Evolutionary conservation across 2,113 vertebrate genomes (phyloP).

Genomic region (Aythya baeri): DNA sequence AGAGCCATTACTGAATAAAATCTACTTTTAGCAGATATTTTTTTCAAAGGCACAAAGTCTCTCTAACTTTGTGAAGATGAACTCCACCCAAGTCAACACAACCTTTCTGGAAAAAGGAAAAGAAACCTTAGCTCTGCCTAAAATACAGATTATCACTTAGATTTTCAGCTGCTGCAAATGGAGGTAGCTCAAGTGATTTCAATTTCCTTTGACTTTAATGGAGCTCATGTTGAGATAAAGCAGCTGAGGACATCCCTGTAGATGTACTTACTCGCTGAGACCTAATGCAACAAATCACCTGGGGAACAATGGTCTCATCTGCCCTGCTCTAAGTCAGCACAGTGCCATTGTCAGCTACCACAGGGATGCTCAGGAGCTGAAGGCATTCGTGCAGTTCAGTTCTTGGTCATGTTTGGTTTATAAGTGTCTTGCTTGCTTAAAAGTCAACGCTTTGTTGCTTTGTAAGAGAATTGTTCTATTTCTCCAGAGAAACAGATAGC

Average conservation of each 20-base stretch:
- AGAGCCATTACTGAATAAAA: background rate
- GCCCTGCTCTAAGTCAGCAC: background rate
- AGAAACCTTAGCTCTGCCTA: background rate
- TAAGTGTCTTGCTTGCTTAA: background rate
- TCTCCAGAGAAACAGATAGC: background rate
- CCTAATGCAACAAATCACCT: background rate
- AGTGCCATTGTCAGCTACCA: background rate
- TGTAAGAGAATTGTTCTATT: background rate
- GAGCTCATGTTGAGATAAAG: background rate
- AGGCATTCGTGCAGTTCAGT: background rate
- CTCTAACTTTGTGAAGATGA: background rate
- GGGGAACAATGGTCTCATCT: rapidly evolving
- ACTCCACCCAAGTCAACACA: background rate
- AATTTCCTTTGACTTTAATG: background rate
- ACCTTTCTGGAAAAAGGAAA: rapidly evolving
- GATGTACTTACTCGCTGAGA: background rate
- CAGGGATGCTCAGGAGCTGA: background rate
- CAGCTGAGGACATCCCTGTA: background rate
- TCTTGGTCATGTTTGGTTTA: background rate
- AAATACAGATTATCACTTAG: background rate
- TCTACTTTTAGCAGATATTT: background rate
- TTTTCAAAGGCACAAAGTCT: background rate
- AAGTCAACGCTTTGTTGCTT: background rate
- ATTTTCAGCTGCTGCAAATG: background rate
- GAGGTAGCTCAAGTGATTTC: background rate